Percentiles rank a stretch among this genome's conserved stretches.
These are phyloP conservation scores for Pseudomyrmex sp. DNA, from an alignment of 1,140 invertebrate genomes.

Conservation along the genomic window DNA sequence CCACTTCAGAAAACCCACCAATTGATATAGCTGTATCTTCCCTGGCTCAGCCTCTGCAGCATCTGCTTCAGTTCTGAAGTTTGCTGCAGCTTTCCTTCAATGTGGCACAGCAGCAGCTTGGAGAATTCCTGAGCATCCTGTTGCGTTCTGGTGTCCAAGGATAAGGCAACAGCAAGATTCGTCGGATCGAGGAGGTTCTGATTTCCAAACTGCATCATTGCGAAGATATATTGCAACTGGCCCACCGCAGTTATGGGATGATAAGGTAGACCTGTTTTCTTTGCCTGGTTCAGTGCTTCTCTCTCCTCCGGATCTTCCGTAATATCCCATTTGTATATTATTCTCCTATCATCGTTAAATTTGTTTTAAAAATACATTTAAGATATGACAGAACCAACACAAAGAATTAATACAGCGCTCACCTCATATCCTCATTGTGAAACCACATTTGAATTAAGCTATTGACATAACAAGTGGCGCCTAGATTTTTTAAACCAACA, in stretches of 20 bases:
- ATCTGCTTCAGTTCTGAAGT: constrained; percentile 85
- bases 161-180: constrained; percentile 87
- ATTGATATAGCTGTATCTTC: constrained; percentile 89
- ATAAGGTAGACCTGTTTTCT: constrained; percentile 76
- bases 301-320: constrained; percentile 84
- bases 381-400: neutral
- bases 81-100: constrained; percentile 86
- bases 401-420: constrained; percentile 6
- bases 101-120: constrained; percentile 88
- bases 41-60: constrained; percentile 88
- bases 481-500: constrained; percentile 90
- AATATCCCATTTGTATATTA: constrained; percentile 88
- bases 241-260: constrained; percentile 85
- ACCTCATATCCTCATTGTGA: constrained; percentile 89
- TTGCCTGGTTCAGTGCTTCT: constrained; percentile 76
- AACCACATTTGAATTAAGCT: constrained; percentile 91
- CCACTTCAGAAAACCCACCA: constrained; percentile 83
- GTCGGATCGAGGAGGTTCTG: constrained; percentile 88
- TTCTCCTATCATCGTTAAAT: constrained; percentile 81
- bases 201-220: constrained; percentile 88
- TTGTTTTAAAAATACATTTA: neutral
- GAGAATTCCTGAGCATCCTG: constrained; percentile 93
- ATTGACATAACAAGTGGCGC: constrained; percentile 91
- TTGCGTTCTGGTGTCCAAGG: constrained; percentile 88
- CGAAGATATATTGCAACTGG: constrained; percentile 90